A percentile compares a stretch with the other conserved stretches of the same genome.
phyloP scores from a whole-genome alignment of 2,113 vertebrate species.

The Corythoichthys haematopterus region DNA sequence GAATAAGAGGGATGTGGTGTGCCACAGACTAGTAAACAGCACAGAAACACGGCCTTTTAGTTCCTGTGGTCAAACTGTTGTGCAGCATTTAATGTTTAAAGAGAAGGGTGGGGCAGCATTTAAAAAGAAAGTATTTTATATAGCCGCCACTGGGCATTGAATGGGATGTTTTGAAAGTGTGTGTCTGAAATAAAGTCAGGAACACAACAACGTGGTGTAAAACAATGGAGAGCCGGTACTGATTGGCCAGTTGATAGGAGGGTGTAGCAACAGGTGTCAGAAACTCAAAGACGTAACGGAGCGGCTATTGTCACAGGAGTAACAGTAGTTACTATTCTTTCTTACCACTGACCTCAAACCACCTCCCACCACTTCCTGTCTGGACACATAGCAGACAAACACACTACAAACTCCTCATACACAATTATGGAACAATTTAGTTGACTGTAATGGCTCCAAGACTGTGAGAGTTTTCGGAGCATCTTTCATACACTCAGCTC shows the following conservation, averaged over 20 bases:
- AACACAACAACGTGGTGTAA: conserved; percentile 8
- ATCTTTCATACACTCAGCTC: conserved; percentile 18
- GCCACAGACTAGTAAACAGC: conserved; percentile 58
- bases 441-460: conserved; percentile 35
- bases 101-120: conserved; percentile 72
- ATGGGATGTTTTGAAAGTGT: conserved; percentile 24
- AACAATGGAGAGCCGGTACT: conserved; percentile 16
- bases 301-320: conserved; percentile 65
- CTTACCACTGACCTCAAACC: conserved; percentile 71
- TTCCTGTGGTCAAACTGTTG: conserved; percentile 57
- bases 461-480: conserved; percentile 31
- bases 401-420: conserved; percentile 30
- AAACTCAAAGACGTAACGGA: conserved; percentile 67
- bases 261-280: conserved; percentile 60
- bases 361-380: conserved; percentile 71
- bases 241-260: conserved; percentile 32
- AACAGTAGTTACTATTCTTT: conserved; percentile 75
- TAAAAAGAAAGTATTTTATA: conserved; percentile 72
- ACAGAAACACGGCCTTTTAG: conserved; percentile 62
- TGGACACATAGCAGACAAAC: conserved; percentile 33
- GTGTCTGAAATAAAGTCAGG: conserved; percentile 29
- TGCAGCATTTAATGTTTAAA: conserved; percentile 73
- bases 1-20: conserved; percentile 54
- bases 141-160: conserved; percentile 65
- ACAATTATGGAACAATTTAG: conserved; percentile 34